phyloP scores from a whole-genome alignment of 1,140 invertebrate genomes.

The Goniozus legneri region DNA sequence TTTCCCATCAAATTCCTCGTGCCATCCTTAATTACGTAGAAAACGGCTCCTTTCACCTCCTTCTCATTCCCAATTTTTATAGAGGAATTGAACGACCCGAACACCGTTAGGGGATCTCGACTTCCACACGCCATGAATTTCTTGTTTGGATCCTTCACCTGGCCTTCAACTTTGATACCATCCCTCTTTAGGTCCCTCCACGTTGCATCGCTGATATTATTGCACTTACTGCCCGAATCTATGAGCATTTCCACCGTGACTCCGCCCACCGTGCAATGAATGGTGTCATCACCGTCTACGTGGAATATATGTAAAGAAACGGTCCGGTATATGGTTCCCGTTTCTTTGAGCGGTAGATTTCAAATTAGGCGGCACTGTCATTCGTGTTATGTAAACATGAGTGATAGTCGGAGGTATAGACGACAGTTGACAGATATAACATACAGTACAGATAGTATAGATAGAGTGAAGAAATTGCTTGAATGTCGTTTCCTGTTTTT shows the following conservation, averaged over 20 bases:
- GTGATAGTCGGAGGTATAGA: too few relatives aligned
- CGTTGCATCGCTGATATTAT: not conserved
- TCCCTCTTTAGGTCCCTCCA: not conserved
- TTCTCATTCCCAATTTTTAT: not conserved
- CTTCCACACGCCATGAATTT: not conserved
- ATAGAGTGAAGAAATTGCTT: too few relatives aligned
- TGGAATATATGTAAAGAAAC: conserved; percentile 24
- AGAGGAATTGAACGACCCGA: not conserved
- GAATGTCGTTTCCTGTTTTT: too few relatives aligned
- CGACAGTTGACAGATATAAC: too few relatives aligned
- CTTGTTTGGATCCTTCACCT: not conserved
- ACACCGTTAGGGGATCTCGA: not conserved
- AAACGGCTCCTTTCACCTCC: not conserved
- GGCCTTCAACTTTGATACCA: not conserved
- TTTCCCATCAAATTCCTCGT: conserved; percentile 5
- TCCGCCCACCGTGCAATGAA: not conserved
- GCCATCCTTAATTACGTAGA: conserved; percentile 6
- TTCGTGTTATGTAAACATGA: too few relatives aligned
- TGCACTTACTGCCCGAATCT: not conserved
- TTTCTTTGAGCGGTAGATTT: too few relatives aligned
- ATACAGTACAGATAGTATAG: too few relatives aligned
- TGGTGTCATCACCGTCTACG: conserved; percentile 10
- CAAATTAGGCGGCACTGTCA: too few relatives aligned
- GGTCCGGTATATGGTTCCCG: too few relatives aligned
- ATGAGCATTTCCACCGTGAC: not conserved